phyloP scores from a whole-genome alignment of 1,140 invertebrate genomes.

The Aphaenogaster floridana region DNA sequence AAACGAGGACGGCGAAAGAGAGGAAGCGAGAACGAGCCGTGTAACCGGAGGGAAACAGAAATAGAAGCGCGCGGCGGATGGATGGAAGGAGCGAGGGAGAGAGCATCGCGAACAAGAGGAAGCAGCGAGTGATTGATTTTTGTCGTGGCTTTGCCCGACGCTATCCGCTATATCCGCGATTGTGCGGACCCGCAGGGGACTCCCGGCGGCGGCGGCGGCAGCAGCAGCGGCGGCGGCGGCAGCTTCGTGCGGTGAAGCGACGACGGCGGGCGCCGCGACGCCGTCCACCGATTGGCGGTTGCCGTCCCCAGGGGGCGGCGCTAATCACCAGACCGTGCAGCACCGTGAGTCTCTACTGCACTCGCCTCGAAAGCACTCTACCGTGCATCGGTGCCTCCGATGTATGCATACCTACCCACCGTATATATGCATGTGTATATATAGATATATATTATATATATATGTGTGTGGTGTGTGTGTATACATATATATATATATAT shows the following conservation, averaged over 20 bases:
- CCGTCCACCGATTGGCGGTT: slow-evolving; percentile 86
- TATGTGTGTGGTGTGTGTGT: not conserved
- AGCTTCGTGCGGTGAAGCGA: slow-evolving; percentile 82
- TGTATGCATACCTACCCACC: slow-evolving; percentile 63
- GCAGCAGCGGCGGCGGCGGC: slow-evolving; percentile 34
- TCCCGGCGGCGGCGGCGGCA: slow-evolving; percentile 68
- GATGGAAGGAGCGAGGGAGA: slow-evolving; percentile 64
- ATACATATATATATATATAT: not conserved
- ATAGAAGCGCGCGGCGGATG: slow-evolving; percentile 28
- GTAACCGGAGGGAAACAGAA: slow-evolving; percentile 65
- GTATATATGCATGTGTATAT: slow-evolving; percentile 34
- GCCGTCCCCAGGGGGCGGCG: slow-evolving; percentile 86
- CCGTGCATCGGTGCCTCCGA: slow-evolving; percentile 77
- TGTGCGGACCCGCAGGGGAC: slow-evolving; percentile 80
- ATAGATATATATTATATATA: slow-evolving; percentile 25
- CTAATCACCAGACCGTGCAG: slow-evolving; percentile 86
- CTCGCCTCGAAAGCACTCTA: slow-evolving; percentile 84
- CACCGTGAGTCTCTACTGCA: slow-evolving; percentile 80
- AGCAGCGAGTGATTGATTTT: slow-evolving; percentile 86
- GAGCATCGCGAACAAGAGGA: slow-evolving; percentile 76
- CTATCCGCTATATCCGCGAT: slow-evolving; percentile 86
- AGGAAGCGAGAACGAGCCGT: slow-evolving; percentile 60
- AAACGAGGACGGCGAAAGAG: slow-evolving; percentile 15
- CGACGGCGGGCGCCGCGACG: slow-evolving; percentile 85
- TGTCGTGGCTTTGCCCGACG: slow-evolving; percentile 86